These are phyloP conservation scores for Cenopis cana DNA, from an alignment of 2,888 invertebrate genomes.

Conservation along the genomic window DNA sequence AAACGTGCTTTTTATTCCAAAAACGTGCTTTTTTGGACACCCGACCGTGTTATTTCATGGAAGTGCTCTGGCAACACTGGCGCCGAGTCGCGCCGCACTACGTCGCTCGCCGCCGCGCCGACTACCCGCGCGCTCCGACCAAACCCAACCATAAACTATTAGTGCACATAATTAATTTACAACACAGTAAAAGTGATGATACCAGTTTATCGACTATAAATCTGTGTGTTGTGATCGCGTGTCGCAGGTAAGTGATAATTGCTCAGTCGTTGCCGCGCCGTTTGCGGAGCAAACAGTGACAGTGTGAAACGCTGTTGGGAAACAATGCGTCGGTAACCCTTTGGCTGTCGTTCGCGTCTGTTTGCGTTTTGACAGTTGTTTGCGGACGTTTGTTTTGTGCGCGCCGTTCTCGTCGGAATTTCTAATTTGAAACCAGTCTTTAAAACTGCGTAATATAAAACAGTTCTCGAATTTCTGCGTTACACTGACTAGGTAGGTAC, in stretches of 20 bases:
- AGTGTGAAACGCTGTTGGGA: slow-evolving; percentile 59
- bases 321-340: slow-evolving; percentile 67
- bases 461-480: neutral
- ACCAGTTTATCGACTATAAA: slow-evolving; percentile 83
- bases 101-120: slow-evolving; percentile 71
- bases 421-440: slow-evolving; percentile 21
- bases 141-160: slow-evolving; percentile 56
- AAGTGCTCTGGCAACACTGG: too few species aligned
- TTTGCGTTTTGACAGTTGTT: slow-evolving; percentile 69
- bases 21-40: too few species aligned
- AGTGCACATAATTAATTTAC: slow-evolving; percentile 81
- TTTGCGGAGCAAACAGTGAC: slow-evolving; percentile 74
- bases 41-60: too few species aligned
- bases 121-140: slow-evolving; percentile 66
- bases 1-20: too few species aligned
- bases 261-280: slow-evolving; percentile 74
- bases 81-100: slow-evolving; percentile 57
- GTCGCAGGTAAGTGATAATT: slow-evolving; percentile 85
- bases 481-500: neutral
- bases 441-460: slow-evolving; percentile 10
- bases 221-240: slow-evolving; percentile 82
- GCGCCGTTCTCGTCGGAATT: slow-evolving; percentile 10
- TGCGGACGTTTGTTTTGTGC: slow-evolving; percentile 45
- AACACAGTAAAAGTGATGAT: slow-evolving; percentile 83
- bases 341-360: slow-evolving; percentile 60